Conservation (phyloP, 2,888 invertebrate species). For the Pandemis heparana region DNA sequence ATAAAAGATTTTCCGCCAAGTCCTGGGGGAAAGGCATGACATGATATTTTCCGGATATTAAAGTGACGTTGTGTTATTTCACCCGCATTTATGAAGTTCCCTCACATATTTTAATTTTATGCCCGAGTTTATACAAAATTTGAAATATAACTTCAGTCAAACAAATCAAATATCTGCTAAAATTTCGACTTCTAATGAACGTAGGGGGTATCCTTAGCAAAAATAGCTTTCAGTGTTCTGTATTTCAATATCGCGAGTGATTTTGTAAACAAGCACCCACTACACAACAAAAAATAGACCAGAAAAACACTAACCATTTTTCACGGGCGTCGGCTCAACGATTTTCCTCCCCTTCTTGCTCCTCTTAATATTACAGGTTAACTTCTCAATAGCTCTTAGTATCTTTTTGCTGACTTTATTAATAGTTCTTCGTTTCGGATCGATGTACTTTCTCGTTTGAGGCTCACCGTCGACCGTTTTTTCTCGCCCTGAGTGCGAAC, state of each 20-base stretch:
- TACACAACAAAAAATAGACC: not conserved
- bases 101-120: not conserved
- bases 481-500: slow-evolving; percentile 72
- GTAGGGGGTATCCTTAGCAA: not conserved
- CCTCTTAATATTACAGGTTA: slow-evolving; percentile 76
- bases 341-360: slow-evolving; percentile 66
- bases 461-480: slow-evolving; percentile 69
- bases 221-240: not conserved
- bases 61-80: slow-evolving; percentile 19
- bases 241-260: not conserved
- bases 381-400: slow-evolving; percentile 75
- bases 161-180: not conserved
- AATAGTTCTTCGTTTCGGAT: slow-evolving; percentile 80
- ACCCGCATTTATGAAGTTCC: not conserved
- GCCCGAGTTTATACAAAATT: not conserved
- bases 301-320: slow-evolving; percentile 52
- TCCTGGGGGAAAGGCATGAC: slow-evolving; percentile 45
- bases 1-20: slow-evolving; percentile 48
- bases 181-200: not conserved
- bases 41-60: slow-evolving; percentile 42
- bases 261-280: not conserved
- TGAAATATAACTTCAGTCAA: not conserved
- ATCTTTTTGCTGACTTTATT: slow-evolving; percentile 83
- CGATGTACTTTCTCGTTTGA: slow-evolving; percentile 76
- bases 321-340: slow-evolving; percentile 50